A percentile compares a stretch with the other conserved stretches of the same genome.
These are phyloP conservation scores for Polydrusus tereticollis DNA, from an alignment of 2,888 invertebrate species.

Conservation along the genomic window DNA sequence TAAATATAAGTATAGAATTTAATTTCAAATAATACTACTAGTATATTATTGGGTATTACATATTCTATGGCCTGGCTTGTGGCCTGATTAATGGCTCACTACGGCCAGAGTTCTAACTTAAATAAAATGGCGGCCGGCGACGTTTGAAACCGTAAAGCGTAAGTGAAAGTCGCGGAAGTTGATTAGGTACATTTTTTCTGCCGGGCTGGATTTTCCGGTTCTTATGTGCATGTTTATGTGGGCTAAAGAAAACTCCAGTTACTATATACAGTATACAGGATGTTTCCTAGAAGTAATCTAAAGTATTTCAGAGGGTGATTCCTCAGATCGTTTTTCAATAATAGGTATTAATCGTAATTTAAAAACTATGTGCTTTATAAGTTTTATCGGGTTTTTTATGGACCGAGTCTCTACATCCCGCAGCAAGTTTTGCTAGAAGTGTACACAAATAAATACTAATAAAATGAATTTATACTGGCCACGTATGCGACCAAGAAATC, in stretches of 20 bases:
- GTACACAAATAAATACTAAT: no score
- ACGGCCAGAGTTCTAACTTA: not conserved
- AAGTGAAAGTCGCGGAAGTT: conserved; percentile 10
- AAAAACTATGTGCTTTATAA: no score
- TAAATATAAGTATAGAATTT: conserved; percentile 12
- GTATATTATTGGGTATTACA: not conserved
- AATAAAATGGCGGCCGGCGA: not conserved
- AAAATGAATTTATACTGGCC: conserved; percentile 10
- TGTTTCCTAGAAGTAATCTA: no score
- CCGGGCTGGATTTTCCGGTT: not conserved
- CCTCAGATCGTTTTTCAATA: no score
- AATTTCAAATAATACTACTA: not conserved
- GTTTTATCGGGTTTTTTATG: no score
- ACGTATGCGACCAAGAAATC: not conserved
- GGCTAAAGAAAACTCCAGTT: not conserved
- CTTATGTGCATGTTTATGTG: not conserved
- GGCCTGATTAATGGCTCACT: not conserved
- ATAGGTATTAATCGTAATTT: no score
- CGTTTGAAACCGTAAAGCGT: not conserved
- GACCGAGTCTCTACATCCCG: not conserved
- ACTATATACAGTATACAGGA: not conserved
- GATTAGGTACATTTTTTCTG: not conserved
- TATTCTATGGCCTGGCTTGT: not conserved
- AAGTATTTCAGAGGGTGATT: no score
- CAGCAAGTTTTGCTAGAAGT: not conserved